phyloP scores from a whole-genome alignment of 2,888 invertebrate genomes.

The Parochlus steinenii region DNA sequence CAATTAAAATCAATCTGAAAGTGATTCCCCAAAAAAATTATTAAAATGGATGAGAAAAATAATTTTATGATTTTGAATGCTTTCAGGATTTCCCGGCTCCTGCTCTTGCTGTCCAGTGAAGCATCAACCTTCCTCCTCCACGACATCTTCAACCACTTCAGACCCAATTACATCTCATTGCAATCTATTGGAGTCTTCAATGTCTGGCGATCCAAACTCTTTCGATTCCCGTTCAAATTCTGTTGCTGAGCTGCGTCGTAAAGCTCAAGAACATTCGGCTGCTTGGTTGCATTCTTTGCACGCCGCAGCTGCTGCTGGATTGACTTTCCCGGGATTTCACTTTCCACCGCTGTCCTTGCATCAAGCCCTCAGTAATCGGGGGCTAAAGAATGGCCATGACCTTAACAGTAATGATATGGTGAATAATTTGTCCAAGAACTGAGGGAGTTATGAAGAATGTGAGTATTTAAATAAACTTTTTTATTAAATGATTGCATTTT shows the following conservation, averaged over 20 bases:
- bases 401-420: conserved; percentile 2
- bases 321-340: conserved; percentile 32
- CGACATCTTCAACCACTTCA: conserved; percentile 18
- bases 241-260: conserved; percentile 79
- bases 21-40: background rate
- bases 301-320: conserved; percentile 32
- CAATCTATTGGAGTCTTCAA: conserved; percentile 25
- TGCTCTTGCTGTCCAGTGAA: conserved; percentile 68
- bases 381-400: conserved; percentile 8
- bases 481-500: no score
- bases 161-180: conserved; percentile 20
- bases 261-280: conserved; percentile 90
- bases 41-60: background rate
- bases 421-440: conserved; percentile 4
- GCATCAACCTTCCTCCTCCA: conserved; percentile 19
- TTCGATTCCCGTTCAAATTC: conserved; percentile 66
- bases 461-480: no score
- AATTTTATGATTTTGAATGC: conserved; percentile 12
- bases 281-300: conserved; percentile 63
- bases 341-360: conserved; percentile 31
- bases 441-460: no score
- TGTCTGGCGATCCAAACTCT: conserved; percentile 21
- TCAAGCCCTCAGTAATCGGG: conserved; percentile 21
- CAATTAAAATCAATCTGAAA: no score
- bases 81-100: conserved; percentile 55